Evolutionary conservation across 1,140 invertebrate species (phyloP).

Genomic region (Popillia japonica): DNA sequence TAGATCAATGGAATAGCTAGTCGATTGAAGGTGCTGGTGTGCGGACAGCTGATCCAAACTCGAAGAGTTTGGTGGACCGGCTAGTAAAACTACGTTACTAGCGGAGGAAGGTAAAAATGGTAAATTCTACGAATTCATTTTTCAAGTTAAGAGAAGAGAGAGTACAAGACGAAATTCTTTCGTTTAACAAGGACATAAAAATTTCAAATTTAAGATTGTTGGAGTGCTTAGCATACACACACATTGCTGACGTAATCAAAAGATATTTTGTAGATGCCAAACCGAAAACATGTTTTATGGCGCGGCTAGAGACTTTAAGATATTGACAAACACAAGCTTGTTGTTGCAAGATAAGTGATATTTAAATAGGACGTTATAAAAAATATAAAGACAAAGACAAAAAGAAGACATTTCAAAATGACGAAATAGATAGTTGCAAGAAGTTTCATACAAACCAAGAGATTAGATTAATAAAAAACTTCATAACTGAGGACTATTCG

Average conservation of each 20-base stretch:
- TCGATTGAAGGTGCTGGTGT: too few species aligned
- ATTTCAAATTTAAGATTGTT: not conserved
- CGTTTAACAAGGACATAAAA: not conserved
- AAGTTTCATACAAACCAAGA: too few species aligned
- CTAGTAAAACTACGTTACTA: not conserved
- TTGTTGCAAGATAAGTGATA: not conserved
- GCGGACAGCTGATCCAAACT: too few species aligned
- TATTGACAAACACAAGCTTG: not conserved
- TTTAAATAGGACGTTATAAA: not conserved
- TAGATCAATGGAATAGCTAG: too few species aligned
- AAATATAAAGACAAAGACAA: not conserved
- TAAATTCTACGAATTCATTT: not conserved
- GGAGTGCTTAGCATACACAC: not conserved
- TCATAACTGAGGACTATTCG: not conserved
- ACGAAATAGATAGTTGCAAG: not conserved
- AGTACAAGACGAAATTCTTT: slow-evolving; percentile 43
- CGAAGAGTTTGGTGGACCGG: too few species aligned
- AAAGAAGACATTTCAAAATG: not conserved
- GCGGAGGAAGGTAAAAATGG: not conserved
- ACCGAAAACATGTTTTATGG: not conserved
- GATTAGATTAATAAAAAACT: not conserved
- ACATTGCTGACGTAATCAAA: not conserved
- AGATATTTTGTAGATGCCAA: not conserved
- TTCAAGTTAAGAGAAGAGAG: slow-evolving; percentile 29
- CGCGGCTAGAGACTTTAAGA: not conserved